These are phyloP conservation scores for Hirudo medicinalis DNA, from an alignment of 1,140 invertebrate species.

Conservation along the genomic window DNA sequence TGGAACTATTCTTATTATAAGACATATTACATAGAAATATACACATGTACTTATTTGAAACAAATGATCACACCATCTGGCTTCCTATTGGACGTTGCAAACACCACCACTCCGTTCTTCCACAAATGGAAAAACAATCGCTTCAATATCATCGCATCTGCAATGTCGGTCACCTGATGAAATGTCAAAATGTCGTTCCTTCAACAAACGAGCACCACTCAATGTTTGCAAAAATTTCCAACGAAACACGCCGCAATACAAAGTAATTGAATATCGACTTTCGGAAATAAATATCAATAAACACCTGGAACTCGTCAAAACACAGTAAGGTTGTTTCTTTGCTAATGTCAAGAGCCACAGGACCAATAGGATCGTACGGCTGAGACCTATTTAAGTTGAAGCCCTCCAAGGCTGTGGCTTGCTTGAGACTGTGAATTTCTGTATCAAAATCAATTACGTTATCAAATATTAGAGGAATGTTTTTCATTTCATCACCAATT, in stretches of 20 bases:
- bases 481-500: no score
- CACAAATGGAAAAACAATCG: conserved; percentile 87
- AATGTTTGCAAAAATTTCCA: background rate
- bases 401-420: conserved; percentile 28
- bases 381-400: conserved; percentile 28
- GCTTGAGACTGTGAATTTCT: conserved; percentile 42
- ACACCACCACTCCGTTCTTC: conserved; percentile 72
- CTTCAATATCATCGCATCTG: conserved; percentile 95
- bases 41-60: background rate
- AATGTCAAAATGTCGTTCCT: background rate
- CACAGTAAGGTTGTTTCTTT: conserved; percentile 80
- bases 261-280: background rate
- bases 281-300: background rate
- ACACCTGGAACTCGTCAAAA: conserved; percentile 97
- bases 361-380: conserved; percentile 78
- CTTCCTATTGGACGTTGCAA: conserved; percentile 87
- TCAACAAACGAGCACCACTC: no score
- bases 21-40: no score
- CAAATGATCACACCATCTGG: conserved; percentile 52
- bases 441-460: background rate
- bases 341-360: conserved; percentile 74
- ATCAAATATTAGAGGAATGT: no score
- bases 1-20: no score
- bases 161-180: conserved; percentile 82
- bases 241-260: background rate